Evolutionary conservation across 2,113 vertebrate species (phyloP), one percentile per base, ranked within the genome.

Genomic region (Nothobranchius furzeri): DNA sequence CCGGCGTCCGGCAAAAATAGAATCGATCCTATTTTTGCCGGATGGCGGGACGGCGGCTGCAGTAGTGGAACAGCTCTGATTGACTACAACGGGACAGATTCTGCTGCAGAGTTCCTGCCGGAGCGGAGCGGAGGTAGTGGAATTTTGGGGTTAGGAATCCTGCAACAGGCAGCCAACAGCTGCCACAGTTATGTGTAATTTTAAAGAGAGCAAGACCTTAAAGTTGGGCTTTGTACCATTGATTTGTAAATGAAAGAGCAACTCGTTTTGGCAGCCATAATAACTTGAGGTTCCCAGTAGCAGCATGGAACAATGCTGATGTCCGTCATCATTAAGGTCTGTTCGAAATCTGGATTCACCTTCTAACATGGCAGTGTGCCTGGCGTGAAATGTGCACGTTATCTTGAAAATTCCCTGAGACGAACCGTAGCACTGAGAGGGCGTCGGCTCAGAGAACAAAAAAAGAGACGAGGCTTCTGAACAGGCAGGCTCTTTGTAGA

Each of bases 201-300:
- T 74, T 71, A 60, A 1, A 30, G 30, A 30, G 30, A 30, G 30
- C 30, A 30, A 30, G 30, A 30, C 30, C 30, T 30, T 4, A 30
- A 58, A 60, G 14, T 20, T 40, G 25, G 24, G 45, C 68, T 58
- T 67, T 76, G 68, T 37, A 52, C 36, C 36, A 78, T 13, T 74
- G 73, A 79, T 75, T 76, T 76, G 17, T 49, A 45, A 75, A 76
- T 58, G 15, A 72, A 78, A 68, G 63, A 69, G 35, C 13, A 51
- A 70, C 64, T 76, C 46, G 37, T 67, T 76, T 64, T 76, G 62
- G 79, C 69, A 75, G 36, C 61, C 48, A 15, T 54, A 51, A 58
- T 25, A 55, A 65, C 67, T 59, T 2, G 0, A 53, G 12, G 60
- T 64, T 81, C 61, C 58, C 45, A 48, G 68, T 30, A 60, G 63